Evolutionary conservation across 1,140 invertebrate genomes (phyloP), one percentile per base, ranked within the genome.

Genomic region (Sitophilus oryzae): DNA sequence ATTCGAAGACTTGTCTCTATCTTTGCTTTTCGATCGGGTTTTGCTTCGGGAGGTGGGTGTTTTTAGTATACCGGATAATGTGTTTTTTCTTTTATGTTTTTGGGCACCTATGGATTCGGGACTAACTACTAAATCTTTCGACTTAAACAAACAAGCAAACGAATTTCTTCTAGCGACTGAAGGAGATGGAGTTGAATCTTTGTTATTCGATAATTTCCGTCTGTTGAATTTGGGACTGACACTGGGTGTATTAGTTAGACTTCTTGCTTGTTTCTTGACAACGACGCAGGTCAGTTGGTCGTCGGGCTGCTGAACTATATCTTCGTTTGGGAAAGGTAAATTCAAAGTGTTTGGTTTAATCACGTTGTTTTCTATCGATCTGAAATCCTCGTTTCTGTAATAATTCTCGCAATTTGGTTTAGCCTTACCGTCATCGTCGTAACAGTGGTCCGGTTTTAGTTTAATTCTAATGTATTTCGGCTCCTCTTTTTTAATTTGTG

Each of bases 81-180:
- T 63, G 19, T 61, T 64, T 60, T 62, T 67, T 56, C 63, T 43
- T 51, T 25, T 64, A 19, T 40, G 49, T 9, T 53, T 46, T 2
- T 59, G 44, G 16, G 58, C 65, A 47, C 80, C 77, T 6, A 83
- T 82, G 1, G 83, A 85, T 57, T 85, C 84, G 1, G 83, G 83
- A 55, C 83, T 85, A 6, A 79, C 72, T 22, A 77, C 74, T 3
- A 73, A 74, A 64, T 78, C 77, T 40, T 72, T 74, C 54, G 81
- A 82, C 67, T 83, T 84, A 62, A 90, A 90, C 4, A 90, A 69
- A 1, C 84, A 88, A 55, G 85, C 82, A 61, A 89, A 88, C 16
- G 86, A 89, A 58, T 83, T 88, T 66, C 88, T 88, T 38, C 88
- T 75, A 0, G 86, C 88, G 0, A 83, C 77, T 0, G 80, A 78